Percentiles rank a stretch among this genome's conserved stretches.
Conservation (phyloP, 2,113 vertebrate species). For the Penelope pileata region DNA sequence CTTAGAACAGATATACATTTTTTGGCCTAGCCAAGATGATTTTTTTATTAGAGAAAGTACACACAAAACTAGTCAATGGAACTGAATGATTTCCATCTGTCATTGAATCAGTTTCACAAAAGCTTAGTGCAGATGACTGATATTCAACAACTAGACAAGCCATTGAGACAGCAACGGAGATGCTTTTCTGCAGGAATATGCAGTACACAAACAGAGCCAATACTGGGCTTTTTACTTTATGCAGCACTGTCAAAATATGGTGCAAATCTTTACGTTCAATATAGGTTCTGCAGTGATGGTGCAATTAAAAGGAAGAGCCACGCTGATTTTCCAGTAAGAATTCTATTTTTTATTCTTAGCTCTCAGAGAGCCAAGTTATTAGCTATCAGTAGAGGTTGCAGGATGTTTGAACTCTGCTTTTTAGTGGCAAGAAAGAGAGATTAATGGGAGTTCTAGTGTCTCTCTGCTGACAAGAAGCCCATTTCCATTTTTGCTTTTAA, state of each 20-base stretch:
- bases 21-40: not conserved
- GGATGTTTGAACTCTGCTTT: slow-evolving; percentile 64
- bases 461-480: slow-evolving; percentile 55
- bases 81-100: not conserved
- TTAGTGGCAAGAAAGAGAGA: slow-evolving; percentile 54
- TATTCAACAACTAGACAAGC: not conserved
- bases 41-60: not conserved
- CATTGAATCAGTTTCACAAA: not conserved
- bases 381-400: slow-evolving; percentile 62
- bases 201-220: not conserved
- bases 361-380: slow-evolving; percentile 58
- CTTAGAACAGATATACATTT: not conserved
- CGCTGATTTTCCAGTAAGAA: slow-evolving; percentile 23
- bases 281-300: not conserved
- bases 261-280: not conserved
- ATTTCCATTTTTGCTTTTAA: slow-evolving; percentile 54
- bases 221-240: not conserved
- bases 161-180: not conserved
- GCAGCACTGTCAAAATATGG: not conserved
- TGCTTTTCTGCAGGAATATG: not conserved
- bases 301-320: not conserved
- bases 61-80: not conserved
- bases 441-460: slow-evolving; percentile 18
- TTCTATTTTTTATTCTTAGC: slow-evolving; percentile 34
- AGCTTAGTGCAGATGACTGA: not conserved